Evolutionary conservation across 2,113 vertebrate species (phyloP).

Genomic region (Mirounga angustirostris): DNA sequence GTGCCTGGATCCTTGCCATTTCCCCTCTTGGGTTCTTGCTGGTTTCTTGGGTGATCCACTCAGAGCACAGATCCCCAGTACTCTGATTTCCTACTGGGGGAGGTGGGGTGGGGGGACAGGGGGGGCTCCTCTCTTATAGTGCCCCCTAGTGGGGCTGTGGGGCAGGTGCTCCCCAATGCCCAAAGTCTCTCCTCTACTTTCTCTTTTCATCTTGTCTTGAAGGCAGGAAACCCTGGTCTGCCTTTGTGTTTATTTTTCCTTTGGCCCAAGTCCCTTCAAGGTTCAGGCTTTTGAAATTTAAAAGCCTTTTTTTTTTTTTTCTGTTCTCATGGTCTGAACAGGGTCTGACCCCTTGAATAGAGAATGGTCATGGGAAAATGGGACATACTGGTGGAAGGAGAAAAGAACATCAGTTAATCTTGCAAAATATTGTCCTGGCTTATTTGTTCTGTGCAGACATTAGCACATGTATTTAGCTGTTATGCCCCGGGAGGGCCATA

Average conservation of each 20-base stretch:
- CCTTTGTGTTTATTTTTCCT: conserved; percentile 45
- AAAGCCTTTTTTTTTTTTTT: conserved; percentile 31
- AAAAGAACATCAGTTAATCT: background rate
- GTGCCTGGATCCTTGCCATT: background rate
- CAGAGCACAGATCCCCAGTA: background rate
- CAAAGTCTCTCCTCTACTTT: background rate
- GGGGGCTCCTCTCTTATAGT: background rate
- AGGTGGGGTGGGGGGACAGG: too few relatives aligned
- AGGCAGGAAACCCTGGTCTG: background rate
- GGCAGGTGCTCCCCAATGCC: background rate
- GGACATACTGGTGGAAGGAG: background rate
- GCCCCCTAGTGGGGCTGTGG: too few relatives aligned
- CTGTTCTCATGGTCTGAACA: conserved; percentile 45
- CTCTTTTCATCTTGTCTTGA: background rate
- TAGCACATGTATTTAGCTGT: background rate
- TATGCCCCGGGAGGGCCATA: background rate
- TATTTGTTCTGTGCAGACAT: background rate
- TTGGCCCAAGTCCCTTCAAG: background rate
- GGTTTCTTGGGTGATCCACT: background rate
- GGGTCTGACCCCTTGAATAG: background rate
- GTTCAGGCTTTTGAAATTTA: conserved; percentile 49
- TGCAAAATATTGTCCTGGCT: background rate
- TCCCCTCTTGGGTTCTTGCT: background rate
- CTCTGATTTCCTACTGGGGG: background rate
- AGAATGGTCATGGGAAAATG: background rate